Conservation (phyloP, 2,797 vertebrate genomes). For the Antennarius maculatus region DNA sequence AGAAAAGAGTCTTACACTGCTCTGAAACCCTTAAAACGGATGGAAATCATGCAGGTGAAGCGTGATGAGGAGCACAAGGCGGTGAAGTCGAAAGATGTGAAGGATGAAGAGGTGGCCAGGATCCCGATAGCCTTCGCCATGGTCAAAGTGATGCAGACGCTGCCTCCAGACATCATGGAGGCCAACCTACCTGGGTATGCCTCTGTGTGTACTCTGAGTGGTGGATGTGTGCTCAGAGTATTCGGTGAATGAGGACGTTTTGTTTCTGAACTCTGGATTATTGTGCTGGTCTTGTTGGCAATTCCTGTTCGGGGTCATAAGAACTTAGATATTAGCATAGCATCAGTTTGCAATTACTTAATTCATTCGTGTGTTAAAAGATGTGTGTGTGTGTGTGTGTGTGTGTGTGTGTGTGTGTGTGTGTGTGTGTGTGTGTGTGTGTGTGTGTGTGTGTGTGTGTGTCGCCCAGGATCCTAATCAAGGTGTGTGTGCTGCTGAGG, state of each 20-base stretch:
- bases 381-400: conserved; percentile 7
- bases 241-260: too few relatives aligned
- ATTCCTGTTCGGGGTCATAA: too few relatives aligned
- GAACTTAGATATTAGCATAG: too few relatives aligned
- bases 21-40: not conserved
- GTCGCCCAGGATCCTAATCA: conserved; percentile 88
- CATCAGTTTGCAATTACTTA: not conserved
- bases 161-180: conserved; percentile 91
- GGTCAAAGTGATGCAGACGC: conserved; percentile 94
- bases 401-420: conserved; percentile 12
- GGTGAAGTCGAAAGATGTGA: conserved; percentile 90
- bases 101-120: conserved; percentile 91
- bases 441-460: not conserved
- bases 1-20: not conserved
- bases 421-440: conserved; percentile 6
- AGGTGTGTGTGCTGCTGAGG: conserved; percentile 91
- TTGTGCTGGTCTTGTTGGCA: too few relatives aligned
- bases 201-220: not conserved
- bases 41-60: conserved; percentile 81
- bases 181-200: conserved; percentile 90
- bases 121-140: conserved; percentile 95
- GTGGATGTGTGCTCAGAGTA: too few relatives aligned
- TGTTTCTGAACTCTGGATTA: too few relatives aligned
- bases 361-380: not conserved
- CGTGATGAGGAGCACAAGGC: conserved; percentile 94